Percentiles rank a stretch among this genome's conserved stretches.
Conservation (phyloP, 1,140 invertebrate species). For the Cydia amplana region DNA sequence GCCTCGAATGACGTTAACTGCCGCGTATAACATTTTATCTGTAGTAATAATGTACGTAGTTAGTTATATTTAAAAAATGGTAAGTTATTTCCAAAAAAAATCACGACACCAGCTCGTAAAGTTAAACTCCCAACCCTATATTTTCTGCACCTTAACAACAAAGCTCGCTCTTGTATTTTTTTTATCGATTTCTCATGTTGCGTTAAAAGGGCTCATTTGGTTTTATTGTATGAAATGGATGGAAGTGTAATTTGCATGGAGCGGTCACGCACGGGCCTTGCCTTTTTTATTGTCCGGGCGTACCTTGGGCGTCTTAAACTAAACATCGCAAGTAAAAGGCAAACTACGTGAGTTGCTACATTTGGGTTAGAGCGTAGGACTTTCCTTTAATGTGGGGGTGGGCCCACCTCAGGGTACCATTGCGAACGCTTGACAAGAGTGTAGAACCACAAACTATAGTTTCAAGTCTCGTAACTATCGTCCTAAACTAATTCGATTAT, state of each 20-base stretch:
- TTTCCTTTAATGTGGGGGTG: constrained; percentile 32
- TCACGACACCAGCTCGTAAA: too few species aligned
- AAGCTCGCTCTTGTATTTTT: constrained; percentile 55
- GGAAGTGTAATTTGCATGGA: constrained; percentile 77
- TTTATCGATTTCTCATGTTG: constrained; percentile 76
- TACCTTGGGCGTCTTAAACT: constrained; percentile 33
- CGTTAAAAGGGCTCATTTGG: constrained; percentile 77
- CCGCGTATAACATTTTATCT: too few species aligned
- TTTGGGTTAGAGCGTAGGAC: background rate
- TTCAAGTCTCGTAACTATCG: too few species aligned
- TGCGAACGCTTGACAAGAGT: background rate
- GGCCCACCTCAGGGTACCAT: background rate
- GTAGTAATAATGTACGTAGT: too few species aligned
- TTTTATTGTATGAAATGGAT: constrained; percentile 78
- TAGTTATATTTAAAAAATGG: too few species aligned
- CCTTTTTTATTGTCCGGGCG: constrained; percentile 73
- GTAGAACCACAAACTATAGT: too few species aligned
- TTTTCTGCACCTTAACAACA: constrained; percentile 13
- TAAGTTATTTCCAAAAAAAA: too few species aligned
- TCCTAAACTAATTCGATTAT: too few species aligned
- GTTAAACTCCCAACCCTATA: too few species aligned
- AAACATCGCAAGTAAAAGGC: constrained; percentile 4
- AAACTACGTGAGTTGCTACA: constrained; percentile 1
- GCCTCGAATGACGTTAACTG: too few species aligned
- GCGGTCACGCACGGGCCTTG: constrained; percentile 72